Evolutionary conservation across 2,797 vertebrate species (phyloP).

Genomic region (Argya squamiceps): DNA sequence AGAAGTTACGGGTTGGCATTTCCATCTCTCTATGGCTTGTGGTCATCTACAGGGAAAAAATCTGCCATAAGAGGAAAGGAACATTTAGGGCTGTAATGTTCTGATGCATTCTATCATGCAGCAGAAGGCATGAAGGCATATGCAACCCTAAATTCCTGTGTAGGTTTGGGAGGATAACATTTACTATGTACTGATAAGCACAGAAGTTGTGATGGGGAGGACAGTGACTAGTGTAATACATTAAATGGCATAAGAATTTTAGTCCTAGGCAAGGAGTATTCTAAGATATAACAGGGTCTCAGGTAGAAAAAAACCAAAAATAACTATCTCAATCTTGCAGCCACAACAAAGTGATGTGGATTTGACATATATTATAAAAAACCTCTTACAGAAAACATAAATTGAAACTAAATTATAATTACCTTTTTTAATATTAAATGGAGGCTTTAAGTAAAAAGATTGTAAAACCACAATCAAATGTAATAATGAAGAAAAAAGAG

Average conservation of each 20-base stretch:
- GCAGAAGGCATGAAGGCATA: background rate
- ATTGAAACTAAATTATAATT: background rate
- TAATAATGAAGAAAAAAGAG: background rate
- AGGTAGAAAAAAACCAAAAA: background rate
- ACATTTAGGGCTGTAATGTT: background rate
- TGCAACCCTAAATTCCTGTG: background rate
- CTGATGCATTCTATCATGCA: background rate
- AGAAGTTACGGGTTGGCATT: background rate
- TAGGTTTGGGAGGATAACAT: background rate
- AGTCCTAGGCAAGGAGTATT: background rate
- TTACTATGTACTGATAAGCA: background rate
- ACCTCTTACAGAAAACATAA: background rate
- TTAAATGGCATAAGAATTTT: background rate
- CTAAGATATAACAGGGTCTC: background rate
- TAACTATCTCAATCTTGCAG: background rate
- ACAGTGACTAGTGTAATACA: fast-evolving
- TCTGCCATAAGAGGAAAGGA: background rate
- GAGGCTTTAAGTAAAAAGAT: background rate
- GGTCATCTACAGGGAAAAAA: background rate
- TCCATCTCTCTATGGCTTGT: background rate
- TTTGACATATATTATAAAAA: background rate
- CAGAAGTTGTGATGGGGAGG: background rate
- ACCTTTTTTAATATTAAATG: background rate
- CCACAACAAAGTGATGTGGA: background rate
- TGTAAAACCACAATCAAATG: background rate